Percentiles rank a stretch among this genome's conserved stretches.
These are phyloP conservation scores for Cataglyphis albicans DNA, from an alignment of 2,888 invertebrate species.

Conservation along the genomic window DNA sequence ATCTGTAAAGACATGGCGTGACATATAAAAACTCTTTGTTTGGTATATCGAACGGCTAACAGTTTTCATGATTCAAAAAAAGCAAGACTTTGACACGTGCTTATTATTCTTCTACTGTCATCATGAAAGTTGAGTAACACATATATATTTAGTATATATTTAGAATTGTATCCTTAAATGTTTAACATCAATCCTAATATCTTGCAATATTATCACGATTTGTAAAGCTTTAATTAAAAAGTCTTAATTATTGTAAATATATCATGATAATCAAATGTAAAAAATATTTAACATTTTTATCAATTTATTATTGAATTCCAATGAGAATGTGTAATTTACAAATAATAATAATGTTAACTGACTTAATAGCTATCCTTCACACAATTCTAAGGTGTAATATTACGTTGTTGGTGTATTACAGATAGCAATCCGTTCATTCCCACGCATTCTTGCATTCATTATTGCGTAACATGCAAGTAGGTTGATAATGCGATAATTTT, in stretches of 20 bases:
- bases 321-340: background rate
- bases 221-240: conserved; percentile 1
- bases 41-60: conserved; percentile 1
- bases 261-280: background rate
- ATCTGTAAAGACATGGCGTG: background rate
- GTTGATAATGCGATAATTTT: background rate
- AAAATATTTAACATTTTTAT: background rate
- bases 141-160: background rate
- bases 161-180: conserved; percentile 14
- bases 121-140: conserved; percentile 15
- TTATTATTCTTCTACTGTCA: conserved; percentile 19
- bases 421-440: background rate
- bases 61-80: conserved; percentile 12
- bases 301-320: background rate
- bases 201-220: background rate
- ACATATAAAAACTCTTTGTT: conserved; percentile 18
- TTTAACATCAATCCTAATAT: conserved; percentile 6
- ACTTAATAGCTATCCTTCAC: conserved; percentile 18
- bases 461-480: background rate
- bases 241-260: conserved; percentile 1
- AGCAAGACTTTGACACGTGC: conserved; percentile 30
- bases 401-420: background rate
- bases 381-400: background rate
- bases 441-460: conserved; percentile 11
- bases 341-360: background rate